Evolutionary conservation across 2,797 vertebrate species (phyloP), one percentile per base, ranked within the genome.

Genomic region (Poeciliopsis presidionis): DNA sequence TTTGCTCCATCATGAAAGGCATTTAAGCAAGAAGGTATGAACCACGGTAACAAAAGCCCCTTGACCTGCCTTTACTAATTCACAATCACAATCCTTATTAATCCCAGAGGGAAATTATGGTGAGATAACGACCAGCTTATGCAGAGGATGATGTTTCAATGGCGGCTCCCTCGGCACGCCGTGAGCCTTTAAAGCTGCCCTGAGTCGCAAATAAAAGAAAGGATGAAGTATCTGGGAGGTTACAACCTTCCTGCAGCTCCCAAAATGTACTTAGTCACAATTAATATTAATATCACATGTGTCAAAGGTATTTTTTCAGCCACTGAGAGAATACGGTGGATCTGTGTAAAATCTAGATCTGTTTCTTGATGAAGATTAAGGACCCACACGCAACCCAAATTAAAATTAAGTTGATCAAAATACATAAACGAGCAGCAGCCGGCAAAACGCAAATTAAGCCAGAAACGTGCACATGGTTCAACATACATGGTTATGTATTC

Each of bases 201-300:
- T 63, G 18, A 63, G 61, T 63, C 1, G 33, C 33, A 65, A 65
- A 63, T 63, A 39, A 65, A 25, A 36, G 22, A 41, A 65, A 30
- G 59, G 20, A 65, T 63, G 3, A 65, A 39, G 36, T 65, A 25
- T 8, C 36, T 25, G 33, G 63, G 20, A 25, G 63, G 63, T 41
- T 8, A 36, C 8, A 63, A 63, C 30, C 33, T 63, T 36, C 61
- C 33, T 63, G 36, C 36, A 65, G 63, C 7, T 41, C 36, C 63
- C 33, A 65, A 39, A 39, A 65, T 39, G 33, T 65, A 39, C 63
- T 65, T 41, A 39, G 63, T 65, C 63, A 65, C 63, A 65, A 65
- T 65, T 65, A 41, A 20, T 39, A 65, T 20, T 65, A 65, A 65
- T 39, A 65, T 65, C 14, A 63, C 5, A 33, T 20, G 33, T 18